Evolutionary conservation across 2,113 vertebrate genomes (phyloP).

Genomic region (Oenanthe oenanthe): DNA sequence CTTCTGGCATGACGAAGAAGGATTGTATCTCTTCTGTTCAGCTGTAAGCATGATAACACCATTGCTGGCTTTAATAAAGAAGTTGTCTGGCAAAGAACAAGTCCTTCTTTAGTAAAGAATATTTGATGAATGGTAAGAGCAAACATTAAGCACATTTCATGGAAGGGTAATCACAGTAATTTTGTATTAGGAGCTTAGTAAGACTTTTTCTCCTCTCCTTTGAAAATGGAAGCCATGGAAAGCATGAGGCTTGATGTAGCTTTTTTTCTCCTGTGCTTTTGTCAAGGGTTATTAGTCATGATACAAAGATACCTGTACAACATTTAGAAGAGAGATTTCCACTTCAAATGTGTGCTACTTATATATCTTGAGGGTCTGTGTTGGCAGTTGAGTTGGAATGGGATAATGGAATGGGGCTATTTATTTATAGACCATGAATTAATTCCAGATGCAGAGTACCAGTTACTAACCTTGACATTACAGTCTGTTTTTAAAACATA

Average conservation of each 20-base stretch:
- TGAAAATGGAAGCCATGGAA: not conserved
- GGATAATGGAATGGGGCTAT: not conserved
- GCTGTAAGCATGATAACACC: not conserved
- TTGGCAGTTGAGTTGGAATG: not conserved
- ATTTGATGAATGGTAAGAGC: not conserved
- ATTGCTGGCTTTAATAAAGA: not conserved
- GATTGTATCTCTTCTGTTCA: not conserved
- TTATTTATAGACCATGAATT: not conserved
- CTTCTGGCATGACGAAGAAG: not conserved
- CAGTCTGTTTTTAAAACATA: not conserved
- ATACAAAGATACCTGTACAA: not conserved
- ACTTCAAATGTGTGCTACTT: not conserved
- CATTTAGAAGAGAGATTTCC: not conserved
- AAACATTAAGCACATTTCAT: not conserved
- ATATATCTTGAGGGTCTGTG: not conserved
- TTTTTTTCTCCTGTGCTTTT: fast-evolving
- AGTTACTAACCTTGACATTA: not conserved
- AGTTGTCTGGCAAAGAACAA: not conserved
- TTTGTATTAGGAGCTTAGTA: not conserved
- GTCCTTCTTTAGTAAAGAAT: not conserved
- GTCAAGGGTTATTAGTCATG: not conserved
- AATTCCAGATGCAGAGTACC: not conserved
- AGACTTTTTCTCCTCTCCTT: not conserved
- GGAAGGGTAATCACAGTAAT: not conserved
- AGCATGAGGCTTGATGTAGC: not conserved